Evolutionary conservation across 2,113 vertebrate species (phyloP).

Genomic region (Rhabdomys dilectus): DNA sequence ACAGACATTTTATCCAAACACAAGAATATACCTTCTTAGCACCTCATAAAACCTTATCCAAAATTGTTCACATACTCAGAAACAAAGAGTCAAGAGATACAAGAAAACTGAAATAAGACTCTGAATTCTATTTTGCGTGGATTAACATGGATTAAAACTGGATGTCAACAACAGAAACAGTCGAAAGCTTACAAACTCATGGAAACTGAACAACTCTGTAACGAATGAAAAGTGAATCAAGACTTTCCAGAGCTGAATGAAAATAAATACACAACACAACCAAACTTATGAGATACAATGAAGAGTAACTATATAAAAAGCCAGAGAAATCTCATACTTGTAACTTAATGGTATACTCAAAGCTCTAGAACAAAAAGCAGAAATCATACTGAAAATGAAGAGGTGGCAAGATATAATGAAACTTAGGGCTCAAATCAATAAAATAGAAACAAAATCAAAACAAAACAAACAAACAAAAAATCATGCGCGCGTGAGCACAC

Average conservation of each 20-base stretch:
- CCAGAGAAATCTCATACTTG: not conserved
- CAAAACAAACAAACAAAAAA: not conserved
- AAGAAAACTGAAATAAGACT: not conserved
- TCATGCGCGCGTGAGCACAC: too few species aligned
- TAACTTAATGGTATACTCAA: not conserved
- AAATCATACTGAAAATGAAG: not conserved
- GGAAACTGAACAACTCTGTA: not conserved
- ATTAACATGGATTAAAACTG: not conserved
- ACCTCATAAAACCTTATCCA: not conserved
- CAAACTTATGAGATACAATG: not conserved
- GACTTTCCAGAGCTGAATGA: not conserved
- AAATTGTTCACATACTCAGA: too few species aligned
- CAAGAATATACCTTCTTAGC: not conserved
- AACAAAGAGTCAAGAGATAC: not conserved
- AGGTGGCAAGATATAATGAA: not conserved
- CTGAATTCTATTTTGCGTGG: not conserved
- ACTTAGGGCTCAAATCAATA: not conserved
- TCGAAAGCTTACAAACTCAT: not conserved
- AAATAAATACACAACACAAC: not conserved
- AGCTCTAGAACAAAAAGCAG: not conserved
- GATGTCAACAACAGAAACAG: not conserved
- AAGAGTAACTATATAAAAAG: not conserved
- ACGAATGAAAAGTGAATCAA: not conserved
- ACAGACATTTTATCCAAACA: not conserved
- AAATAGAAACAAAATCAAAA: not conserved